phyloP scores from a whole-genome alignment of 2,113 vertebrate genomes.

The Cottus gobio region DNA sequence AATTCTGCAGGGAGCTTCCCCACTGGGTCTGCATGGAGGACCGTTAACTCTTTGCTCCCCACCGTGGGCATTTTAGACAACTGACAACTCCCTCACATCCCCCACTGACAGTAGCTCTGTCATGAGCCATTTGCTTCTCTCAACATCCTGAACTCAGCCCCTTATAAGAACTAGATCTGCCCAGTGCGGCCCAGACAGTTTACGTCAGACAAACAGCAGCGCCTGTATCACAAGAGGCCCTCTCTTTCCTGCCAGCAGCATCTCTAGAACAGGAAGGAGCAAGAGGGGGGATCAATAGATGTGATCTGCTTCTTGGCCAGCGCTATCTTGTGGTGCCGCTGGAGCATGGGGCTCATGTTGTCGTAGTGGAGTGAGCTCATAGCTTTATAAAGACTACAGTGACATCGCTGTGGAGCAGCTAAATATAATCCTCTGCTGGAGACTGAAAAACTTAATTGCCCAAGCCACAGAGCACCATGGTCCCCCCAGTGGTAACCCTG shows the following conservation, averaged over 20 bases:
- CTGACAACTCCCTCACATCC: conserved; percentile 14
- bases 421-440: conserved; percentile 86
- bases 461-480: conserved; percentile 65
- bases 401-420: conserved; percentile 79
- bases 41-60: conserved; percentile 71
- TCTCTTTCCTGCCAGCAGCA: conserved; percentile 70
- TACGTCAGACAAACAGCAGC: conserved; percentile 75
- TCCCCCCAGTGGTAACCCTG: conserved; percentile 76
- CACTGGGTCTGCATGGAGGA: conserved; percentile 56
- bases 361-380: conserved; percentile 84
- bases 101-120: conserved; percentile 44
- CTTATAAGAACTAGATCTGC: conserved; percentile 73
- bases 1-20: conserved; percentile 75
- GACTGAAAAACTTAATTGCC: conserved; percentile 82
- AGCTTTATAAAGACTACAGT: conserved; percentile 84
- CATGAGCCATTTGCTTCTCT: conserved; percentile 59
- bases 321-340: conserved; percentile 75
- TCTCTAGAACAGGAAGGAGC: conserved; percentile 81
- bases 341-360: conserved; percentile 79
- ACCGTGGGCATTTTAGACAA: conserved; percentile 26
- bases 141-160: conserved; percentile 73
- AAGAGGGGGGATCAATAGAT: conserved; percentile 81
- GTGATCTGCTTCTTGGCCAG: conserved; percentile 82
- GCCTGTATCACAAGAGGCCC: conserved; percentile 71
- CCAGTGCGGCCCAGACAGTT: conserved; percentile 75